Conservation (phyloP, 2,797 vertebrate genomes). For the Chelmon rostratus region DNA sequence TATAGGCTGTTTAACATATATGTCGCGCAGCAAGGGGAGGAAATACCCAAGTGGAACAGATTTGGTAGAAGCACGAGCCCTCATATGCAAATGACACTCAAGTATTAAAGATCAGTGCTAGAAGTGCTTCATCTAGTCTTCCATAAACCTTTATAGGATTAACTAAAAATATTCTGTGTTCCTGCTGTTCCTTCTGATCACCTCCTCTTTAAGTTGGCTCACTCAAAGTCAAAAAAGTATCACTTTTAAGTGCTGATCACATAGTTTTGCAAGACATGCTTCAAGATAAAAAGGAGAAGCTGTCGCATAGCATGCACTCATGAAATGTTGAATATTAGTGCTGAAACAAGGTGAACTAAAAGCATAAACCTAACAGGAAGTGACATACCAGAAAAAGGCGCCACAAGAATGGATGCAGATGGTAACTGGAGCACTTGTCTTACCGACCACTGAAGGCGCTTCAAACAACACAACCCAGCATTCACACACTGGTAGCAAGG, state of each 20-base stretch:
- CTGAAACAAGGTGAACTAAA: constrained; percentile 22
- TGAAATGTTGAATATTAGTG: constrained; percentile 32
- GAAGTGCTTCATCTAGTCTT: constrained; percentile 48
- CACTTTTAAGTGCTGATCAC: constrained; percentile 34
- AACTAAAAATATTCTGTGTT: constrained; percentile 42
- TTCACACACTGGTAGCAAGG: too few species aligned
- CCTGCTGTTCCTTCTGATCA: constrained; percentile 55
- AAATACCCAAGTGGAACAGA: constrained; percentile 24
- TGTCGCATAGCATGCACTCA: constrained; percentile 1
- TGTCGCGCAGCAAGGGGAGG: constrained; percentile 10
- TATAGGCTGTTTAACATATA: not conserved
- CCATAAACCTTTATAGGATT: constrained; percentile 63
- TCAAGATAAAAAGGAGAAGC: constrained; percentile 34
- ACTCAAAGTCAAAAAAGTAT: constrained; percentile 39
- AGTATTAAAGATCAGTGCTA: constrained; percentile 45
- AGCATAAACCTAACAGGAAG: constrained; percentile 11
- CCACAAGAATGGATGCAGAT: not conserved
- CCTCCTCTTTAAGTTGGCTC: constrained; percentile 43
- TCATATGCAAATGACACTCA: constrained; percentile 61
- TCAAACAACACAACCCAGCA: not conserved
- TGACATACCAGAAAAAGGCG: not conserved
- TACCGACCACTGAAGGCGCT: too few species aligned
- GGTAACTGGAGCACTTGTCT: too few species aligned
- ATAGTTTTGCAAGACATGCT: constrained; percentile 23
- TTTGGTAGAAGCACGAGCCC: constrained; percentile 28